A percentile compares a stretch with the other conserved stretches of the same genome.
These are phyloP conservation scores for Lanius collurio DNA, from an alignment of 2,113 vertebrate species.

Conservation along the genomic window DNA sequence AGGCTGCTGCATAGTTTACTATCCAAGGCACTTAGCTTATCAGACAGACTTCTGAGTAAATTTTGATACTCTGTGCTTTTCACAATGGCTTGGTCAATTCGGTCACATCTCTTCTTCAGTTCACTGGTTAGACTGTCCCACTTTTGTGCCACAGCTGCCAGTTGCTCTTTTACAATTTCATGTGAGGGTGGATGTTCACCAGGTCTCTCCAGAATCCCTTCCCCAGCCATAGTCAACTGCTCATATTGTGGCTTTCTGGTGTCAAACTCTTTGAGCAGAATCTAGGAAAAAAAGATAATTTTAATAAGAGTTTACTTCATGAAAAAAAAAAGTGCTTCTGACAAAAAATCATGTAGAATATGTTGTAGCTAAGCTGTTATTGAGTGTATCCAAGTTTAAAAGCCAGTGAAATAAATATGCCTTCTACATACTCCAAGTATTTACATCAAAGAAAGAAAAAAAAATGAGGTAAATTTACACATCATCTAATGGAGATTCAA, in stretches of 20 bases:
- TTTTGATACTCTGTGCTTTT: constrained; percentile 89
- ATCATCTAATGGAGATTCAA: not conserved
- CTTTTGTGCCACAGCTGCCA: constrained; percentile 83
- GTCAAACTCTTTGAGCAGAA: constrained; percentile 96
- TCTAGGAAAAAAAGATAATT: constrained; percentile 70
- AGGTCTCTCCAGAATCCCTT: constrained; percentile 81
- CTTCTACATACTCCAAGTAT: not conserved
- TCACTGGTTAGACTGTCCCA: constrained; percentile 89
- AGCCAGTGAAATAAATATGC: not conserved
- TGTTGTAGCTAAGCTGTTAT: not conserved
- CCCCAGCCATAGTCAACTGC: constrained; percentile 82
- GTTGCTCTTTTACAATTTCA: constrained; percentile 79
- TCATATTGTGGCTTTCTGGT: constrained; percentile 90
- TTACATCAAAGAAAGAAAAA: not conserved
- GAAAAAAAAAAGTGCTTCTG: not conserved
- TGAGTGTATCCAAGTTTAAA: not conserved
- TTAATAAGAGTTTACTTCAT: not conserved
- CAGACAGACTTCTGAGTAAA: constrained; percentile 80
- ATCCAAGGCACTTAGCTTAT: constrained; percentile 80
- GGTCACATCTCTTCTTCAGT: constrained; percentile 82
- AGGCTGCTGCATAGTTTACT: constrained; percentile 79
- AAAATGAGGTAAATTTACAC: not conserved
- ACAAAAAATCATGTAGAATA: not conserved
- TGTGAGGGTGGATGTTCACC: constrained; percentile 73
- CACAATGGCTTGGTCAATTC: constrained; percentile 86